phyloP scores from a whole-genome alignment of 2,888 invertebrate species.

The Eretmocerus hayati region DNA sequence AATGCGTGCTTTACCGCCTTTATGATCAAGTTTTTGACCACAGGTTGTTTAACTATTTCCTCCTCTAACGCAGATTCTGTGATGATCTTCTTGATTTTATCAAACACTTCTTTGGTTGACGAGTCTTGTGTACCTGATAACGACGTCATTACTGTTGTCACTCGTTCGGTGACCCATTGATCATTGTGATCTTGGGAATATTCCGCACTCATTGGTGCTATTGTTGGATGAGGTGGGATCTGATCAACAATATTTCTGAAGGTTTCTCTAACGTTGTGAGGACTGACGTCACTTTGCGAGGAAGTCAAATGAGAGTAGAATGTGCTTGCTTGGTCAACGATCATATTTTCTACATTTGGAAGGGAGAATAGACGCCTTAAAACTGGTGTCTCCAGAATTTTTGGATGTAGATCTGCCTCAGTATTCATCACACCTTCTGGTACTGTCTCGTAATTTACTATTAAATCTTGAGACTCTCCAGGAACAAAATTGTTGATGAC shows the following conservation, averaged over 20 bases:
- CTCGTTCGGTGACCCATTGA: conserved; percentile 1
- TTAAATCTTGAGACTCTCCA: conserved; percentile 9
- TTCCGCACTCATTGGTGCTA: neutral
- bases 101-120: conserved; percentile 7
- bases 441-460: conserved; percentile 5
- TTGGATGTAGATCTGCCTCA: conserved; percentile 23
- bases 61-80: conserved; percentile 24
- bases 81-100: conserved; percentile 20
- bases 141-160: neutral
- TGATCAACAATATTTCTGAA: conserved; percentile 2
- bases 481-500: conserved; percentile 32
- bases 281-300: neutral
- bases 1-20: conserved; percentile 28
- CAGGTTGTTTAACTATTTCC: conserved; percentile 21
- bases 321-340: conserved; percentile 26
- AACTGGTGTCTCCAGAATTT: conserved; percentile 26
- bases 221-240: conserved; percentile 6
- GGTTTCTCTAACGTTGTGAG: conserved; percentile 5
- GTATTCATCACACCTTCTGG: conserved; percentile 15
- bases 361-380: conserved; percentile 28
- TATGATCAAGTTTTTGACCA: conserved; percentile 32
- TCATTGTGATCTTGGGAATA: neutral
- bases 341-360: conserved; percentile 29
- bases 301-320: conserved; percentile 18
- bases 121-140: neutral